Base-by-base conservation (phyloP, 2,113 vertebrate genomes). In the Aldabrachelys gigantea region DNA sequence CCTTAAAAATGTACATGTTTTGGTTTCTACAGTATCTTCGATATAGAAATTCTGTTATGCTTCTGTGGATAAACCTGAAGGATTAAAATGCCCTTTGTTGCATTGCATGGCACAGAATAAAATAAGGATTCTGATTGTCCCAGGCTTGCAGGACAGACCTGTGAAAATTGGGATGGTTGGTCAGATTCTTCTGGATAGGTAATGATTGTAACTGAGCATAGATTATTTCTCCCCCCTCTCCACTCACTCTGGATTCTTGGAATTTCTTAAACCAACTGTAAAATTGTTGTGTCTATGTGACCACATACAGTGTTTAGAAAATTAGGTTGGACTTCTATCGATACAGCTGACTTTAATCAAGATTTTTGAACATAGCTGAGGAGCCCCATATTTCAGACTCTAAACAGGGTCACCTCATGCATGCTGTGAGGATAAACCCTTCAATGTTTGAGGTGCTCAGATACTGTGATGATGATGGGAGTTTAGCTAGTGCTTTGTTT, bases 161-260 rank as follows among this genome's bases (percentile, higher is more conserved):
- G 47, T 93, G 38, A 93, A 89, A 97, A 95, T 93, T 93, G 14
- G 85, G 91, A 49, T 57, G 47, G 27, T 96, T 94, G 93, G 86
- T 88, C 89, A 95, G 82, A 93, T 97, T 91, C 38, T 95, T 95
- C 89, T 29, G 57, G 62, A 57, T 95, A 94, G 94, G 87, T 95
- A 86, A 85, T 94, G 94, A 4, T 84, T 95, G 87, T 54, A 82
- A 94, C 89, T 89, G 62, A 21, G 88, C 82, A 41, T 59, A 47
- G 24, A 2, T 41, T n/a, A 92, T 78, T 44, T 6, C 5, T 13
- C 27, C 29, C 57, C 54, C 2, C 17, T 52, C 14, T 27, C 5
- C 25, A 29, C 57, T 80, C 49, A 17, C 84, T 91, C 88, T 88
- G 88, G 65, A 82, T 31, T 90, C 90, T 11, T 35, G 75, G 41